A percentile compares a stretch with the other conserved stretches of the same genome.
Evolutionary conservation across 2,797 vertebrate species (phyloP).

Genomic region (Arnoldichthys spilopterus): DNA sequence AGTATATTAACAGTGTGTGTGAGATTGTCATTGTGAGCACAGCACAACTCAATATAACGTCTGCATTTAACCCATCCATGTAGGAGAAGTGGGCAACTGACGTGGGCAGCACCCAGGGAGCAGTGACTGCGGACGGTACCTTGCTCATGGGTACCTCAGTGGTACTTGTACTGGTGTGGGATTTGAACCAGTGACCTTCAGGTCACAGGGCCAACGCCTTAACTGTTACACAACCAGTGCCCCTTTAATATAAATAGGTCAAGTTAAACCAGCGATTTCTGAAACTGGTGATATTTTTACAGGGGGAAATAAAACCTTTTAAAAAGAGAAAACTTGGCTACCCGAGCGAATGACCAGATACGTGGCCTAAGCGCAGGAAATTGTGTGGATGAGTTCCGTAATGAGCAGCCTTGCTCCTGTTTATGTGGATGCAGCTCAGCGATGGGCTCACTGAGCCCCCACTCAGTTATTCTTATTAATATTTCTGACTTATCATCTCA

Average conservation of each 20-base stretch:
- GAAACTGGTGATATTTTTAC: neutral
- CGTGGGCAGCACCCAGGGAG: no score
- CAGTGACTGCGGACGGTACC: no score
- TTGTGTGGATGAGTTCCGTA: conserved; percentile 31
- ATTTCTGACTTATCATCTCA: neutral
- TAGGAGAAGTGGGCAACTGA: no score
- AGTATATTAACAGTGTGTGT: no score
- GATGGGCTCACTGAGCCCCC: conserved; percentile 13
- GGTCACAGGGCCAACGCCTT: no score
- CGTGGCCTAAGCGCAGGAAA: conserved; percentile 36
- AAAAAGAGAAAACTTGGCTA: neutral
- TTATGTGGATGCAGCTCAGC: conserved; percentile 14
- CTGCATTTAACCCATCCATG: no score
- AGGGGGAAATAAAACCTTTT: neutral
- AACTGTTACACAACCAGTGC: no score
- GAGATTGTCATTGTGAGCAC: no score
- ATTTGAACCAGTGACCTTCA: no score
- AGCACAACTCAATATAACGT: no score
- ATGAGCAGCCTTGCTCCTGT: conserved; percentile 22
- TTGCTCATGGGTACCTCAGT: no score
- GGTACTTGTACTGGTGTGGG: no score
- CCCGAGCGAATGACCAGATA: conserved; percentile 26
- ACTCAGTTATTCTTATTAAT: conserved; percentile 28
- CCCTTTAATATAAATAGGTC: neutral
- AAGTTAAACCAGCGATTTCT: neutral